These are phyloP conservation scores for Schizothorax lantsangensis DNA, from an alignment of 2,797 vertebrate species.

Conservation along the genomic window DNA sequence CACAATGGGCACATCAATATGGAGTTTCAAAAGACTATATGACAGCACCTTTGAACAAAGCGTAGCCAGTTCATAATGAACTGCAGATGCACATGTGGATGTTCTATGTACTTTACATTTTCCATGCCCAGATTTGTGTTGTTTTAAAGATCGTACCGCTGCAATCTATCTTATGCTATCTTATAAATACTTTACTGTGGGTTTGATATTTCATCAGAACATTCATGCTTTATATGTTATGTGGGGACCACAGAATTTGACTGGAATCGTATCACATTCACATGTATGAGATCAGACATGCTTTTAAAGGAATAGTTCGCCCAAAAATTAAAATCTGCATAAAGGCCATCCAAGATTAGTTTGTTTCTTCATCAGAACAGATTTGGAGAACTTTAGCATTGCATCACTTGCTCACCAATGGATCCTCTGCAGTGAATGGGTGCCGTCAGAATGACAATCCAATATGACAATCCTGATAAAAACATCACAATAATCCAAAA, in stretches of 20 bases:
- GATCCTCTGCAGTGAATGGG: neutral
- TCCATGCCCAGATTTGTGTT: slow-evolving; percentile 21
- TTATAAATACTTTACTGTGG: neutral
- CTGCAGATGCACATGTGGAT: slow-evolving; percentile 43
- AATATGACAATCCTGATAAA: neutral
- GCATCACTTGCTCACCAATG: neutral
- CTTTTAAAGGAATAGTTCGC: neutral
- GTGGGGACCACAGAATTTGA: neutral
- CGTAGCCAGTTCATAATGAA: slow-evolving; percentile 25
- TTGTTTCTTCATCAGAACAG: neutral
- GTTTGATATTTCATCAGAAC: neutral
- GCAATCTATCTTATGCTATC: slow-evolving; percentile 1
- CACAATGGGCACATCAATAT: slow-evolving; percentile 39
- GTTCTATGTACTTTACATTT: slow-evolving; percentile 2
- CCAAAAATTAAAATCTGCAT: neutral
- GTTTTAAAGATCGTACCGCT: slow-evolving; percentile 6
- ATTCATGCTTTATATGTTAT: neutral
- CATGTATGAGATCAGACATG: neutral
- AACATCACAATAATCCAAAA: neutral
- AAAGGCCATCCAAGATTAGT: neutral
- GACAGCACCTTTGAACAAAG: slow-evolving; percentile 49
- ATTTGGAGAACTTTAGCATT: neutral
- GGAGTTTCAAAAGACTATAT: slow-evolving; percentile 17
- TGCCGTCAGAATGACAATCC: too few relatives aligned
- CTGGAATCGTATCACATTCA: neutral